Evolutionary conservation across 2,888 invertebrate genomes (phyloP).

Genomic region (Mesoligia furuncula): DNA sequence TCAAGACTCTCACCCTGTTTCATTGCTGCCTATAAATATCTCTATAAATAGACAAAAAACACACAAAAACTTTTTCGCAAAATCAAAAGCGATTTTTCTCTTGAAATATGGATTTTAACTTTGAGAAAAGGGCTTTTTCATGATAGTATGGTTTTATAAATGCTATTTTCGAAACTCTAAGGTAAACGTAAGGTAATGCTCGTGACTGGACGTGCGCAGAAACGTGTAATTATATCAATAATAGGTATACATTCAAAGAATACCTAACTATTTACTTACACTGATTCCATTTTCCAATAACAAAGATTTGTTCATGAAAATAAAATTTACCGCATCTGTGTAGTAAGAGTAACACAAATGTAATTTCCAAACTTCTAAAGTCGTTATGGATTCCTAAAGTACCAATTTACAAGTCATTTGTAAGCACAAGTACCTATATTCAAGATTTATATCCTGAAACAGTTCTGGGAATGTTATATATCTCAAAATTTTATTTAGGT

Average conservation of each 20-base stretch:
- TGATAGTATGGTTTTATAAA: neutral
- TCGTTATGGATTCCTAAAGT: too few species aligned
- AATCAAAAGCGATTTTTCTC: too few species aligned
- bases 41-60: too few species aligned
- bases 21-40: neutral
- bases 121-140: neutral
- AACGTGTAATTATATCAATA: neutral
- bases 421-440: neutral
- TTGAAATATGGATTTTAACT: too few species aligned
- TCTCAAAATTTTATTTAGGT: neutral
- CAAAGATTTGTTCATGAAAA: neutral
- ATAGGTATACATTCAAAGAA: too few species aligned
- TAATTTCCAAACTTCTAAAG: constrained; percentile 1
- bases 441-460: constrained; percentile 4
- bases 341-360: neutral
- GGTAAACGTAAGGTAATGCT: neutral
- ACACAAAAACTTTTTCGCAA: too few species aligned
- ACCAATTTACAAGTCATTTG: too few species aligned
- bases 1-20: neutral
- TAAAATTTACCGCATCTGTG: neutral
- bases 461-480: neutral
- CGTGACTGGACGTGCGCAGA: neutral
- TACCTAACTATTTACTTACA: too few species aligned
- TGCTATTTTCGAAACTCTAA: too few species aligned
- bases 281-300: too few species aligned